phyloP scores from a whole-genome alignment of 2,888 invertebrate species.

The Ryuthela nishihirai region DNA sequence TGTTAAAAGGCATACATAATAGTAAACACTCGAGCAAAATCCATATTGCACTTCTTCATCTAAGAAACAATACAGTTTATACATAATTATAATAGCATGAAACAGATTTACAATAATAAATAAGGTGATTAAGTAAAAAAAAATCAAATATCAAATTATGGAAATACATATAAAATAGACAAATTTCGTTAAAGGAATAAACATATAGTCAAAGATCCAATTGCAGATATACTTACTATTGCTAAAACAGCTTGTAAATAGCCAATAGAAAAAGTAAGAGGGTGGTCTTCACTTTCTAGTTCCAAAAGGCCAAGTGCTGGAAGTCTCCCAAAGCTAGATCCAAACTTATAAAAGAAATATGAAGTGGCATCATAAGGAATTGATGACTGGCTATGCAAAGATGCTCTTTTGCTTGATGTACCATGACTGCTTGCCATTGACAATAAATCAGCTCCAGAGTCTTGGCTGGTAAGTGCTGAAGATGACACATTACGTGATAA shows the following conservation, averaged over 20 bases:
- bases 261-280: constrained; percentile 47
- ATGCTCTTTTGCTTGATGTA: constrained; percentile 42
- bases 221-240: constrained; percentile 46
- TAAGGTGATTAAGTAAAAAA: not conserved
- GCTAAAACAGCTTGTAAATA: constrained; percentile 49
- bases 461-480: constrained; percentile 21
- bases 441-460: constrained; percentile 38
- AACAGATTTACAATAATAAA: not conserved
- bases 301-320: constrained; percentile 39
- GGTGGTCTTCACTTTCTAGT: constrained; percentile 42
- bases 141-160: not conserved
- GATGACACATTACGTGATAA: constrained; percentile 30
- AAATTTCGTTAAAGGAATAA: too few relatives aligned
- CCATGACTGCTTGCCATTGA: constrained; percentile 17
- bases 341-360: constrained; percentile 79
- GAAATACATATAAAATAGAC: not conserved
- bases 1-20: too few relatives aligned
- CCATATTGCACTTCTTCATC: too few relatives aligned
- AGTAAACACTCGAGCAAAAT: too few relatives aligned
- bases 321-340: constrained; percentile 68
- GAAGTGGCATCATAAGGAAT: constrained; percentile 52
- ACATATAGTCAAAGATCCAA: constrained; percentile 4
- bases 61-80: not conserved
- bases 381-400: constrained; percentile 44
- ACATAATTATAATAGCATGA: not conserved